These are phyloP conservation scores for Triops cancriformis DNA, from an alignment of 1,140 invertebrate genomes.

Conservation along the genomic window DNA sequence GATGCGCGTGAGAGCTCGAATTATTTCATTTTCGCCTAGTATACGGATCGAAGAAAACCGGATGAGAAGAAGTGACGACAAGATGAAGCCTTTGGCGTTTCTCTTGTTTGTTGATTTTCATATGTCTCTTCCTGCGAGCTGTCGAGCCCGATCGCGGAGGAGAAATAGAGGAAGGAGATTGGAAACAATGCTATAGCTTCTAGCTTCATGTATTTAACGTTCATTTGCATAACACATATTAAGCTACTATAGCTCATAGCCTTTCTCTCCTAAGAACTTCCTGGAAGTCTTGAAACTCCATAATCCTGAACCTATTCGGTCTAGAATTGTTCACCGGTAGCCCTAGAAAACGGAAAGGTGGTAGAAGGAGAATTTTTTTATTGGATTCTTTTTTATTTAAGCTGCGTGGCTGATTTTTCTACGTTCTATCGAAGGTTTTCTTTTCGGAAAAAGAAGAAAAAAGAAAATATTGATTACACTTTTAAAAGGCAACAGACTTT, in stretches of 20 bases:
- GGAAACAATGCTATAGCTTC: not conserved
- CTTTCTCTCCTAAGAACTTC: not conserved
- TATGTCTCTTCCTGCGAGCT: not conserved
- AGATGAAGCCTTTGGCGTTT: not conserved
- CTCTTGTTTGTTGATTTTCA: not conserved
- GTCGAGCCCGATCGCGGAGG: not conserved
- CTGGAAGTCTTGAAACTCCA: not conserved
- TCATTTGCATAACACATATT: constrained; percentile 7
- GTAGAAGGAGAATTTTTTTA: not conserved
- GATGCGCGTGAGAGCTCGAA: not conserved
- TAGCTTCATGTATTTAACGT: not conserved
- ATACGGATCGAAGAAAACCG: not conserved
- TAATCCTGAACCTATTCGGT: no score
- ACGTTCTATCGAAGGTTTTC: not conserved
- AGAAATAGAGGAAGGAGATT: not conserved
- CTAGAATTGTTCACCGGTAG: no score
- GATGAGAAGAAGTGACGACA: not conserved
- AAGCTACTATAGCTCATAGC: not conserved
- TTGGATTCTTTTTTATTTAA: not conserved
- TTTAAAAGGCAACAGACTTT: not conserved
- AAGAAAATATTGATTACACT: no score
- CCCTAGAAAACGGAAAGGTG: no score
- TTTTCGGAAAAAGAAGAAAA: not conserved
- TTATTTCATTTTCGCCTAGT: not conserved
- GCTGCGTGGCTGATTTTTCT: not conserved